A percentile compares a stretch with the other conserved stretches of the same genome.
Evolutionary conservation across 2,797 vertebrate species (phyloP).

Genomic region (Sebastes steindachneri): DNA sequence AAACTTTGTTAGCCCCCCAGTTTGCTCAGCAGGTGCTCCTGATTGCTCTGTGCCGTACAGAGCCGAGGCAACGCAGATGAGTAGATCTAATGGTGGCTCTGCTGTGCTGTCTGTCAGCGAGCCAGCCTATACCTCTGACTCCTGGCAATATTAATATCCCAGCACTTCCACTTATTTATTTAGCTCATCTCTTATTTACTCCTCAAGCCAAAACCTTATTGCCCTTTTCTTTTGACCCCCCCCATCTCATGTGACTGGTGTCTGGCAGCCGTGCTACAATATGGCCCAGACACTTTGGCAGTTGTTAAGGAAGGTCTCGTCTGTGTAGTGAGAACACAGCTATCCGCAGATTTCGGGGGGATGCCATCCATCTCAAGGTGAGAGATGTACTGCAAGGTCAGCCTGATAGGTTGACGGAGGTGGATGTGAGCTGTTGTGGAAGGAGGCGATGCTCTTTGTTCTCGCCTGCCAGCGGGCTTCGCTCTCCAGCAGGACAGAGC

Average conservation of each 20-base stretch:
- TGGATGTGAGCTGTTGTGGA: conserved; percentile 33
- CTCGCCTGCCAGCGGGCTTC: conserved; percentile 29
- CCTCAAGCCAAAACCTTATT: conserved; percentile 49
- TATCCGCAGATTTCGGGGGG: conserved; percentile 30
- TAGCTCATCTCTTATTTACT: conserved; percentile 61
- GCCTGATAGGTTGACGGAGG: conserved; percentile 46
- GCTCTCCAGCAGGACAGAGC: conserved; percentile 32
- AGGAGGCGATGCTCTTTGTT: conserved; percentile 21
- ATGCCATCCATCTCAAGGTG: conserved; percentile 64
- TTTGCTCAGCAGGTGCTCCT: conserved; percentile 40
- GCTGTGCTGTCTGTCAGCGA: conserved; percentile 28
- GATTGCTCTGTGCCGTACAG: conserved; percentile 39
- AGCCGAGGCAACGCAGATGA: conserved; percentile 34
- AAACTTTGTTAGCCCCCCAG: conserved; percentile 41
- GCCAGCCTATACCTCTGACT: conserved; percentile 32
- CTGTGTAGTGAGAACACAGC: conserved; percentile 14
- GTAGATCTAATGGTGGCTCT: conserved; percentile 46
- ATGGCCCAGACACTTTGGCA: conserved; percentile 43
- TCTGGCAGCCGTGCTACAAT: conserved; percentile 18
- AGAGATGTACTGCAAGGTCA: conserved; percentile 71
- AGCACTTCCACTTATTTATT: conserved; percentile 65
- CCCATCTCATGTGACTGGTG: conserved; percentile 12
- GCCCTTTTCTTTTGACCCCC: background rate
- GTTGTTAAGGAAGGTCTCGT: conserved; percentile 47
- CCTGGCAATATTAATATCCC: conserved; percentile 59